Percentiles rank a stretch among this genome's conserved stretches.
phyloP scores from a whole-genome alignment of 1,140 invertebrate species.

The Chionoecetes opilio region DNA sequence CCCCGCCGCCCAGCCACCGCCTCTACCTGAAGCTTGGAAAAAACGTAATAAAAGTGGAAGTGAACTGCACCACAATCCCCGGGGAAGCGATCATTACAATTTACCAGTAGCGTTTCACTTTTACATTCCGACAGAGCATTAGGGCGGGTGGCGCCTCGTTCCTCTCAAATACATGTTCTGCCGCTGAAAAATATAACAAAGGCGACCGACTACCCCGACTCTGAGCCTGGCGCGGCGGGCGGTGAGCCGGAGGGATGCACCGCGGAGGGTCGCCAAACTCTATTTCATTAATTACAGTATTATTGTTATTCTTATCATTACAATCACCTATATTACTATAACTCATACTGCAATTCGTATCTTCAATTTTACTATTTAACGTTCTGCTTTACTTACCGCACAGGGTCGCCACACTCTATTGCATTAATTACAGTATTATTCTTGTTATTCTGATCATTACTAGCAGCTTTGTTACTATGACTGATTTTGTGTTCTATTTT shows the following conservation, averaged over 20 bases:
- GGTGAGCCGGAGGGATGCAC: not conserved
- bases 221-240: not conserved
- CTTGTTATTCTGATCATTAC: too few relatives aligned
- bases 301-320: constrained; percentile 23
- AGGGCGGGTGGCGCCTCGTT: too few relatives aligned
- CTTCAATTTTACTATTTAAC: not conserved
- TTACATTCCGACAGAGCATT: not conserved
- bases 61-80: too few relatives aligned
- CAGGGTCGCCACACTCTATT: too few relatives aligned
- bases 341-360: not conserved
- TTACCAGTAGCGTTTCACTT: not conserved
- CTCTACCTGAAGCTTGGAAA: not conserved
- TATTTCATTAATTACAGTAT: not conserved
- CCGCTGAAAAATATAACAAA: too few relatives aligned
- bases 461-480: too few relatives aligned
- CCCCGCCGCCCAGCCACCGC: too few relatives aligned
- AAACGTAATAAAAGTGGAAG: not conserved
- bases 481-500: too few relatives aligned
- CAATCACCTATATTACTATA: constrained; percentile 8
- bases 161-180: too few relatives aligned
- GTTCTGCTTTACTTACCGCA: too few relatives aligned
- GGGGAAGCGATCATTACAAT: too few relatives aligned
- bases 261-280: not conserved
- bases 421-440: too few relatives aligned
- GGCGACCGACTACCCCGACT: not conserved